A percentile compares a stretch with the other conserved stretches of the same genome.
phyloP scores from a whole-genome alignment of 2,888 invertebrate genomes.

The Atethmia centrago region DNA sequence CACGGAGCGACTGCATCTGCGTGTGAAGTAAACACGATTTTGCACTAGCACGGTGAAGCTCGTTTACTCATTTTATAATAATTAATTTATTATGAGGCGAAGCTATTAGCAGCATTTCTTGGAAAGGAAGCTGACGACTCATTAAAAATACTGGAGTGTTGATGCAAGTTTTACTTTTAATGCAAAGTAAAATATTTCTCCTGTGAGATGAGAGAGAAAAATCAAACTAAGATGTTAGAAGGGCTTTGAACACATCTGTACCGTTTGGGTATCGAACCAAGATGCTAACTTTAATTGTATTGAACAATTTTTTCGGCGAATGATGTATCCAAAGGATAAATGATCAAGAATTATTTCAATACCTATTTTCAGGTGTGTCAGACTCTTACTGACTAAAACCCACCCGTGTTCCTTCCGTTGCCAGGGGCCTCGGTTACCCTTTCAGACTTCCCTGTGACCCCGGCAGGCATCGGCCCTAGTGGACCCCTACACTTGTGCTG shows the following conservation, averaged over 20 bases:
- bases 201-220: neutral
- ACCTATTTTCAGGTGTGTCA: too few relatives aligned
- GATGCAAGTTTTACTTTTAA: neutral
- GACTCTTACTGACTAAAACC: too few relatives aligned
- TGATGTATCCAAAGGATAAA: neutral
- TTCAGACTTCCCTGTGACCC: too few relatives aligned
- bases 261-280: neutral
- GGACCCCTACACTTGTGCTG: too few relatives aligned
- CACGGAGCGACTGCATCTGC: neutral
- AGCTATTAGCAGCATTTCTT: neutral
- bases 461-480: too few relatives aligned
- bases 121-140: neutral
- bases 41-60: neutral
- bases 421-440: too few relatives aligned
- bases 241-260: neutral
- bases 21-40: slow-evolving; percentile 18
- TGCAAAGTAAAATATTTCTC: neutral
- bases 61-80: slow-evolving; percentile 4
- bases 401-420: too few relatives aligned
- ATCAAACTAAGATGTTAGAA: neutral
- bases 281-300: too few relatives aligned
- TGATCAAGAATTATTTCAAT: neutral
- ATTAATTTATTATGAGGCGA: slow-evolving; percentile 9
- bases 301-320: neutral
- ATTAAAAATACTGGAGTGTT: slow-evolving; percentile 7